A percentile compares a stretch with the other conserved stretches of the same genome.
Conservation (phyloP, 2,113 vertebrate species). For the Tiliqua scincoides region DNA sequence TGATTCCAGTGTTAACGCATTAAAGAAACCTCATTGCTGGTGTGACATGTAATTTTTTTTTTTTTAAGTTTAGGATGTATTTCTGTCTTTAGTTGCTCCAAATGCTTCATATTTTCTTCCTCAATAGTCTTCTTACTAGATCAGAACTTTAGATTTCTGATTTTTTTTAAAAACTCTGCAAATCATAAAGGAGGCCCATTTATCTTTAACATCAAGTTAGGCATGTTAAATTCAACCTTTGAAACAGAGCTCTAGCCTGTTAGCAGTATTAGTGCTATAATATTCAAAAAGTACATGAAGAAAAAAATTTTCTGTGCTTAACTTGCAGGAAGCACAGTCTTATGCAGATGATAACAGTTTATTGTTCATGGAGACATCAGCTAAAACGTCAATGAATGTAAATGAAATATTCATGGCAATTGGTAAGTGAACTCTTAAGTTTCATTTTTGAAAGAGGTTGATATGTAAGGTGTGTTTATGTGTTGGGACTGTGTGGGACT, state of each 20-base stretch:
- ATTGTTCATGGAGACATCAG: slow-evolving; percentile 98
- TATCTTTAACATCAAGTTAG: not conserved
- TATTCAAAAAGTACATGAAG: not conserved
- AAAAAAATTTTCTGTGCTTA: slow-evolving; percentile 28
- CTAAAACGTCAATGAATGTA: slow-evolving; percentile 97
- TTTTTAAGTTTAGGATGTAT: not conserved
- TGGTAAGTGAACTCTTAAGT: slow-evolving; percentile 79
- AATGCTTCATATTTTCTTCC: not conserved
- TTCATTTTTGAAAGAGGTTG: not conserved
- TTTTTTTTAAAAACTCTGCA: not conserved
- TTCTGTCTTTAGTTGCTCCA: not conserved
- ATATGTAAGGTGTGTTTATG: not conserved
- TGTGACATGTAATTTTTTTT: too few species aligned
- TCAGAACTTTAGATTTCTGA: not conserved
- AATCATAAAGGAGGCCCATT: too few species aligned
- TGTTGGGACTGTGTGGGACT: not conserved
- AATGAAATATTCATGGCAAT: slow-evolving; percentile 99
- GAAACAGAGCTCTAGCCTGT: not conserved
- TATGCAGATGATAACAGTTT: slow-evolving; percentile 99
- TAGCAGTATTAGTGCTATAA: not conserved
- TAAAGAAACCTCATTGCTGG: not conserved
- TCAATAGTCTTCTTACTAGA: not conserved
- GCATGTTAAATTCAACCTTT: not conserved
- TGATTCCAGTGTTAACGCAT: not conserved
- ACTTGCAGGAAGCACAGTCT: slow-evolving; percentile 92